A percentile compares a stretch with the other conserved stretches of the same genome.
Evolutionary conservation across 2,797 vertebrate genomes (phyloP).

Genomic region (Acanthiza pusilla): DNA sequence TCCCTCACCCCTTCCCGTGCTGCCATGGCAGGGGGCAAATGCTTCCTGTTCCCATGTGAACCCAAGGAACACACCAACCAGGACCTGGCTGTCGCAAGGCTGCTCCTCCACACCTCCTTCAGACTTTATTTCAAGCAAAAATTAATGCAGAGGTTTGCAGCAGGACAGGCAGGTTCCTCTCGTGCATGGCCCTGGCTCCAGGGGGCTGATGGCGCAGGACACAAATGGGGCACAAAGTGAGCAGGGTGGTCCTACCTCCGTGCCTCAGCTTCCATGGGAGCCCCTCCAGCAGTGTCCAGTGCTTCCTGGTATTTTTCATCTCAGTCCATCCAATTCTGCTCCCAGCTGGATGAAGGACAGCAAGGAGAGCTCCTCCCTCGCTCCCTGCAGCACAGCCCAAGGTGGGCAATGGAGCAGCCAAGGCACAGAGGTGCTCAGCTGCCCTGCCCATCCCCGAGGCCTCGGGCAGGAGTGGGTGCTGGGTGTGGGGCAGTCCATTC

Average conservation of each 20-base stretch:
- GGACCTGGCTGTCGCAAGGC: background rate
- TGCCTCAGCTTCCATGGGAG: background rate
- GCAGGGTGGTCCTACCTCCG: background rate
- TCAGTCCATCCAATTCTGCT: background rate
- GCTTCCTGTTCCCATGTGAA: fast-evolving
- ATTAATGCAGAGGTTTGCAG: background rate
- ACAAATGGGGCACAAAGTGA: fast-evolving
- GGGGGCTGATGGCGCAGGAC: background rate
- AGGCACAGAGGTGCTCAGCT: background rate
- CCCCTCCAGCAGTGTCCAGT: background rate
- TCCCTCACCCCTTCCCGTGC: background rate
- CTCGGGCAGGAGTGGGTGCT: background rate
- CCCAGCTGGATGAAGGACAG: background rate
- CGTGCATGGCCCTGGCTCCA: fast-evolving
- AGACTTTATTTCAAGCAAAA: conserved; percentile 1
- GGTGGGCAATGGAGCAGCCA: background rate
- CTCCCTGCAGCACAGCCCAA: background rate
- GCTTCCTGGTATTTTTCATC: background rate
- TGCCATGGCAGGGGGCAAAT: fast-evolving
- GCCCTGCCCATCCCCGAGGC: background rate
- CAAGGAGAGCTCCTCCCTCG: background rate
- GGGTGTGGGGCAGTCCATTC: fast-evolving
- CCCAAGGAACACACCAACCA: background rate
- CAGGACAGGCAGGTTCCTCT: background rate
- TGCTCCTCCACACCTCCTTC: background rate